These are phyloP conservation scores for Ectropis grisescens DNA, from an alignment of 1,140 invertebrate genomes.

Conservation along the genomic window DNA sequence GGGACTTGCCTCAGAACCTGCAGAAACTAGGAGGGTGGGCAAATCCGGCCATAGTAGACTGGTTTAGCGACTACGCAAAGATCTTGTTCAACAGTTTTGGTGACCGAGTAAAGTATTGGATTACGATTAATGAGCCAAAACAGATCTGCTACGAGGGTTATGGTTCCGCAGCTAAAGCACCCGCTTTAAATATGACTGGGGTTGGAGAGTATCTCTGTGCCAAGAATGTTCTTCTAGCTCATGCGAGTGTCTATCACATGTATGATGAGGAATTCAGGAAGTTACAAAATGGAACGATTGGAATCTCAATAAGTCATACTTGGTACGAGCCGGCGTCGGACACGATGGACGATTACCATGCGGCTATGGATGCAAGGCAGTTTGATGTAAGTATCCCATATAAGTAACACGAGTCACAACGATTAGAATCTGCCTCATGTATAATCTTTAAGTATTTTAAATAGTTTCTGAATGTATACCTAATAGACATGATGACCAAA, in stretches of 20 bases:
- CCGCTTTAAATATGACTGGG: constrained; percentile 60
- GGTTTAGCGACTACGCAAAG: constrained; percentile 74
- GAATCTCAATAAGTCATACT: constrained; percentile 62
- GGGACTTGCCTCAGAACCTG: constrained; percentile 74
- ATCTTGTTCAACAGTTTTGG: constrained; percentile 73
- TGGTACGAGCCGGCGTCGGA: constrained; percentile 63
- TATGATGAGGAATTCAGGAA: constrained; percentile 54
- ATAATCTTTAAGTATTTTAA: too few species aligned
- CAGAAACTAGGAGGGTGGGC: constrained; percentile 75
- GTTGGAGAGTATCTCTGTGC: constrained; percentile 70
- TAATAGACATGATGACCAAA: too few species aligned
- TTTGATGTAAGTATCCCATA: constrained; percentile 48
- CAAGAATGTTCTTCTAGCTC: constrained; percentile 71
- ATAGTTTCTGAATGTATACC: too few species aligned
- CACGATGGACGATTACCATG: constrained; percentile 53
- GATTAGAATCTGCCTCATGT: too few species aligned
- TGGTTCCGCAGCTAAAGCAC: constrained; percentile 62
- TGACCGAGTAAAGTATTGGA: constrained; percentile 74
- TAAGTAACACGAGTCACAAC: too few species aligned
- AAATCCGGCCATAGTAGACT: constrained; percentile 71
- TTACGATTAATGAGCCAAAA: constrained; percentile 79
- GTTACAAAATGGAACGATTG: constrained; percentile 51
- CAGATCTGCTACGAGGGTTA: constrained; percentile 73
- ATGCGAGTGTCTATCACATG: constrained; percentile 72
- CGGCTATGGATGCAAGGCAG: constrained; percentile 60